phyloP scores from a whole-genome alignment of 2,888 invertebrate genomes.

The Fissipunctia ypsillon region DNA sequence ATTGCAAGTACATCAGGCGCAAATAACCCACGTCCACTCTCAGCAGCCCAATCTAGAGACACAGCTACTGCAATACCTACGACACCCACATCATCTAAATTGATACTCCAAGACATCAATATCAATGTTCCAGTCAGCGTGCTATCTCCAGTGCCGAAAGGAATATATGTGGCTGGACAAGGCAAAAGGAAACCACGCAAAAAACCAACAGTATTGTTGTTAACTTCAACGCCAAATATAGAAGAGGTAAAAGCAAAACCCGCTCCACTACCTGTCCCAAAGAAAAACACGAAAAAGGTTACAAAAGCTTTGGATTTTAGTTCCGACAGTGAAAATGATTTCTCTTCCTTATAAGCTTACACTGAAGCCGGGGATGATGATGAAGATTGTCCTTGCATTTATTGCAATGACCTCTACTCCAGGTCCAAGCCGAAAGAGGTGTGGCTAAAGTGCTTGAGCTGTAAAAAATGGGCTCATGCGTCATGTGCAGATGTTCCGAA shows the following conservation, averaged over 20 bases:
- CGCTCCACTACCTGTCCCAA: conserved; percentile 55
- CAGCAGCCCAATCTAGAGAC: conserved; percentile 26
- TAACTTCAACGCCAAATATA: too few species aligned
- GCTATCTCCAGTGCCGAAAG: conserved; percentile 57
- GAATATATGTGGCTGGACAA: too few species aligned
- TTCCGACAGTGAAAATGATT: conserved; percentile 42
- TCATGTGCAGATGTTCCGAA: too few species aligned
- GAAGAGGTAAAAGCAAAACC: conserved; percentile 58
- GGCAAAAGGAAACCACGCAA: too few species aligned
- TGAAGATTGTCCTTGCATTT: conserved; percentile 62
- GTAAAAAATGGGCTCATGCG: not conserved
- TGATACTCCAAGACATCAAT: conserved; percentile 30
- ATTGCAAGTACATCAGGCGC: conserved; percentile 41
- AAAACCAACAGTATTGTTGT: too few species aligned
- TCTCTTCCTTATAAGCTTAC: conserved; percentile 31
- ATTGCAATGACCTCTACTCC: conserved; percentile 63
- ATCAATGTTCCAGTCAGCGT: conserved; percentile 50
- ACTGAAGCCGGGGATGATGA: conserved; percentile 31
- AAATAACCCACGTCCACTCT: conserved; percentile 30
- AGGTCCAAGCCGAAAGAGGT: conserved; percentile 59
- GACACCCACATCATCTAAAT: conserved; percentile 30
- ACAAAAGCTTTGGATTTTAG: conserved; percentile 47
- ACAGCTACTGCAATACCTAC: conserved; percentile 37
- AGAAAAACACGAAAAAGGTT: conserved; percentile 51
- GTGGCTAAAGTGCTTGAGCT: conserved; percentile 56